phyloP scores from a whole-genome alignment of 1,140 invertebrate genomes.

The Drosophila erecta region DNA sequence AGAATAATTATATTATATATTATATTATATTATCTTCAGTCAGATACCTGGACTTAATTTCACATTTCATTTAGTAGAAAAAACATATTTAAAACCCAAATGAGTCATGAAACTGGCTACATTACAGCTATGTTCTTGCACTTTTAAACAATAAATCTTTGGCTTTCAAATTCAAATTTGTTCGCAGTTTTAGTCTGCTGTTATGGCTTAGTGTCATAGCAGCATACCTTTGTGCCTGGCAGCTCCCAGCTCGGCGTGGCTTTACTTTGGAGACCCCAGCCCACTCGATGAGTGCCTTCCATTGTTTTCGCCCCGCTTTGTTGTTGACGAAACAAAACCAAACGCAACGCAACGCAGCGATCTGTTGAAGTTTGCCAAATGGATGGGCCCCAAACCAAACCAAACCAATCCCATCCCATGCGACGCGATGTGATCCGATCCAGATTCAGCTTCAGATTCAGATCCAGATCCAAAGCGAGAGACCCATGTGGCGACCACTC shows the following conservation, averaged over 20 bases:
- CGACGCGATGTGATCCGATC: not conserved
- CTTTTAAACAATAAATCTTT: too few relatives aligned
- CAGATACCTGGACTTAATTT: too few relatives aligned
- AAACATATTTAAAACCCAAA: too few relatives aligned
- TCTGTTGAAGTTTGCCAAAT: slow-evolving; percentile 70
- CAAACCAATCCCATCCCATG: not conserved
- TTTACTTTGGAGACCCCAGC: slow-evolving; percentile 36
- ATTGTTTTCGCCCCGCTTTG: slow-evolving; percentile 63
- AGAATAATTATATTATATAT: too few relatives aligned
- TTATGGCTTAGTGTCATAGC: slow-evolving; percentile 10
- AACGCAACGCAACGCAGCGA: slow-evolving; percentile 19
- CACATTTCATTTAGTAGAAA: too few relatives aligned
- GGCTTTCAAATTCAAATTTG: not conserved
- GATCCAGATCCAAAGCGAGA: slow-evolving; percentile 42
- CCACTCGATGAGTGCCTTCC: slow-evolving; percentile 72
- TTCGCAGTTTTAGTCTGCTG: not conserved
- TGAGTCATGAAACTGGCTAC: too few relatives aligned
- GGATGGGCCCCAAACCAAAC: slow-evolving; percentile 10
- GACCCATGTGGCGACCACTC: slow-evolving; percentile 64
- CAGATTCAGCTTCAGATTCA: slow-evolving; percentile 12
- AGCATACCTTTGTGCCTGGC: not conserved
- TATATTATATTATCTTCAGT: too few relatives aligned
- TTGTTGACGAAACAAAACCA: slow-evolving; percentile 46
- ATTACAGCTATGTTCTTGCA: too few relatives aligned
- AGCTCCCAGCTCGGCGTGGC: not conserved